phyloP scores from a whole-genome alignment of 1,140 invertebrate genomes.

The Goniozus legneri region DNA sequence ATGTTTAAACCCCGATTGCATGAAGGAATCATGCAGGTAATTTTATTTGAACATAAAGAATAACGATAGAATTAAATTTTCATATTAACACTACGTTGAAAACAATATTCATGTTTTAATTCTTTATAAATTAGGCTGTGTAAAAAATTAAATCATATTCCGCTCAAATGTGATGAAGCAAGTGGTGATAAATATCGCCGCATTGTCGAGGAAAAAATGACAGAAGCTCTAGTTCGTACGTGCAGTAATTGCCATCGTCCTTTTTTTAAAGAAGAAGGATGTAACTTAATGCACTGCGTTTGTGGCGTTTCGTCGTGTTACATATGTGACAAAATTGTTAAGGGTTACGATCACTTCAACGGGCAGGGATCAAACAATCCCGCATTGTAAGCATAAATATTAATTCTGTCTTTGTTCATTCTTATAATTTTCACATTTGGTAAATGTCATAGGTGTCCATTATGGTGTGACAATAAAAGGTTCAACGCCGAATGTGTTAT shows the following conservation, averaged over 20 bases:
- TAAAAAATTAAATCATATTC: constrained; percentile 63
- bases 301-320: constrained; percentile 71
- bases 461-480: constrained; percentile 32
- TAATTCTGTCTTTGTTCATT: constrained; percentile 25
- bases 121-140: constrained; percentile 51
- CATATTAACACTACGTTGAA: constrained; percentile 2
- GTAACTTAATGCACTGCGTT: constrained; percentile 68
- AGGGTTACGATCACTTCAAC: constrained; percentile 62
- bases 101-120: constrained; percentile 13
- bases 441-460: constrained; percentile 34
- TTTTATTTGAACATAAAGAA: background rate
- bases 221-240: constrained; percentile 62
- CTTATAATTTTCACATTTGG: constrained; percentile 5
- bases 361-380: constrained; percentile 47
- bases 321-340: constrained; percentile 59
- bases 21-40: constrained; percentile 63
- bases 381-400: too few relatives aligned
- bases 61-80: too few relatives aligned
- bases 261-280: constrained; percentile 65
- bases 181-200: constrained; percentile 57
- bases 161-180: constrained; percentile 61
- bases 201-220: constrained; percentile 65
- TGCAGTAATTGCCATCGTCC: constrained; percentile 60
- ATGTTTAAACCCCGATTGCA: constrained; percentile 64
- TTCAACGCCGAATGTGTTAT: constrained; percentile 50